Evolutionary conservation across 2,113 vertebrate species (phyloP).

Genomic region (Anguilla rostrata): DNA sequence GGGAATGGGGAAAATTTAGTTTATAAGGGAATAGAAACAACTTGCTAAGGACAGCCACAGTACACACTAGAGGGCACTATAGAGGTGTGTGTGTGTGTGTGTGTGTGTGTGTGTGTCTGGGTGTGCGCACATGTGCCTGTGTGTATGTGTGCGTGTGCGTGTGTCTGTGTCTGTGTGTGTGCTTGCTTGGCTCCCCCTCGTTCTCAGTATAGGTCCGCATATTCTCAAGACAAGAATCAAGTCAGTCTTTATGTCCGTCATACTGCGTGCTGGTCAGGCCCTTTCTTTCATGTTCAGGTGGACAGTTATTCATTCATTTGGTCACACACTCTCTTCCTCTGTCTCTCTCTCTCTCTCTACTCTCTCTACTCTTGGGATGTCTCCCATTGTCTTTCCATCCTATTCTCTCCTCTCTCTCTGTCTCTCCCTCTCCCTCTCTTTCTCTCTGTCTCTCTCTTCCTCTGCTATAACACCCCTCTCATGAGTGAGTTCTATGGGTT

Average conservation of each 20-base stretch:
- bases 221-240: not conserved
- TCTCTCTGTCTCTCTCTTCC: slow-evolving; percentile 30
- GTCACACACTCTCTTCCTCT: not conserved
- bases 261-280: too few relatives aligned
- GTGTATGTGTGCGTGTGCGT: slow-evolving; percentile 24
- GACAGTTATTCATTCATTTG: slow-evolving; percentile 1
- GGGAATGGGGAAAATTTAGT: not conserved
- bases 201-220: not conserved
- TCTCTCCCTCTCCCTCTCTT: too few relatives aligned
- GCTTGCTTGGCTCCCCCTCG: slow-evolving; percentile 14
- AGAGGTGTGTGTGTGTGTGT: slow-evolving; percentile 44
- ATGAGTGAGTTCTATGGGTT: slow-evolving; percentile 62
- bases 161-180: slow-evolving; percentile 21
- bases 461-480: slow-evolving; percentile 43
- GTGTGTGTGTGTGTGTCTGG: slow-evolving; percentile 27
- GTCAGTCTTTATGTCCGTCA: not conserved
- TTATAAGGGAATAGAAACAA: too few relatives aligned
- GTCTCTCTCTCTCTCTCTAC: not conserved
- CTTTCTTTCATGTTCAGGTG: not conserved
- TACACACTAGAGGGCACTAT: slow-evolving; percentile 69
- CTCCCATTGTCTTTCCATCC: too few relatives aligned
- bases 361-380: slow-evolving; percentile 37
- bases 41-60: slow-evolving; percentile 31
- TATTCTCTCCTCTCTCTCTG: slow-evolving; percentile 11
- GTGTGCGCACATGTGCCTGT: slow-evolving; percentile 10